Conservation (phyloP, 2,888 invertebrate species). For the Lamellibrachia satsuma region DNA sequence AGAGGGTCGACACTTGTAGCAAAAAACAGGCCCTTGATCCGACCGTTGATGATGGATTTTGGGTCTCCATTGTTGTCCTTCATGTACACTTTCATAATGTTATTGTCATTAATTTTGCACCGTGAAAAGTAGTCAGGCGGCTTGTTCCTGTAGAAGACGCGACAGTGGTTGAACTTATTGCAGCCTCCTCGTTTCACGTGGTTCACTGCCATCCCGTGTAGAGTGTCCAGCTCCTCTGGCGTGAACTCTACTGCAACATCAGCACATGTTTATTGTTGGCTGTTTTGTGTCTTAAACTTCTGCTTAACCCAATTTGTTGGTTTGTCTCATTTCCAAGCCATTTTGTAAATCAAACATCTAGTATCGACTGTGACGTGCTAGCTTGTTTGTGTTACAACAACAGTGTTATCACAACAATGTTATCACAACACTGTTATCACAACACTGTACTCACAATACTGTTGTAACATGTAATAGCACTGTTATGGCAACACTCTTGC, state of each 20-base stretch:
- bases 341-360: no score
- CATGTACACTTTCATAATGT: conserved; percentile 35
- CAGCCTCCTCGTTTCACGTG: neutral
- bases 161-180: neutral
- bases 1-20: conserved; percentile 30
- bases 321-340: no score
- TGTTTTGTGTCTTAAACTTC: neutral
- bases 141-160: conserved; percentile 37
- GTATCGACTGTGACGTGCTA: no score
- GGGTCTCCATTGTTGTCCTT: conserved; percentile 37
- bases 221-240: neutral
- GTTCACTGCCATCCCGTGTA: neutral
- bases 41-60: conserved; percentile 32
- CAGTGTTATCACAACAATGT: no score
- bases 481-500: no score
- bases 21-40: conserved; percentile 36
- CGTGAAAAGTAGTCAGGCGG: neutral
- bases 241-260: neutral
- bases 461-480: no score
- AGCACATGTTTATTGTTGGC: neutral
- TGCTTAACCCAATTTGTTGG: no score
- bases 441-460: no score
- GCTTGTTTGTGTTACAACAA: no score
- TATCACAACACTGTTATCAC: no score
- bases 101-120: conserved; percentile 1